Percentiles rank a stretch among this genome's conserved stretches.
Conservation (phyloP, 2,888 invertebrate species). For the Linnaemya tessellans region DNA sequence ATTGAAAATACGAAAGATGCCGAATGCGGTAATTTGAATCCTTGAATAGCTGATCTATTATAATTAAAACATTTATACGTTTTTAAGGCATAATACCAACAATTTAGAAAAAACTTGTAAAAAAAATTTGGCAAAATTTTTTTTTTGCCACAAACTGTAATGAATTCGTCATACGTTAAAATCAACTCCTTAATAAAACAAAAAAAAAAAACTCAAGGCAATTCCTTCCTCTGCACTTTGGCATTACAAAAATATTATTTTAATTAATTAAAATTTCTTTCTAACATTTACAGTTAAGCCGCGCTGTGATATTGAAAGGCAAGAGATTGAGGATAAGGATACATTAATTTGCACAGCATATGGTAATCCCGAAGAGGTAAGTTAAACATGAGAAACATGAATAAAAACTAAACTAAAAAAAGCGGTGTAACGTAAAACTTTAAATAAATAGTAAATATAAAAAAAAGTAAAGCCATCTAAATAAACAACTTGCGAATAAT, state of each 20-base stretch:
- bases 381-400: constrained; percentile 55
- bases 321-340: constrained; percentile 89
- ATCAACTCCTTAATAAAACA: no score
- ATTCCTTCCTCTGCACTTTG: neutral
- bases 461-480: neutral
- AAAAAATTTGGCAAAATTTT: no score
- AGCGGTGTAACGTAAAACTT: neutral
- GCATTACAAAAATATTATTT: constrained; percentile 9
- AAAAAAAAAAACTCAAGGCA: neutral
- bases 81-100: no score
- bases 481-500: constrained; percentile 25
- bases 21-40: no score
- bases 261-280: constrained; percentile 16
- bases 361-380: constrained; percentile 88
- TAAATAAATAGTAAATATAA: constrained; percentile 3
- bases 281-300: constrained; percentile 88
- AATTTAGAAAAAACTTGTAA: no score
- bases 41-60: no score
- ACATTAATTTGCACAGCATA: constrained; percentile 91
- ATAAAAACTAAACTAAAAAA: neutral
- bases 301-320: constrained; percentile 91
- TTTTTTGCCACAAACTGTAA: no score
- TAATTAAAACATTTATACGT: no score
- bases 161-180: no score
- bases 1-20: no score